A percentile compares a stretch with the other conserved stretches of the same genome.
Evolutionary conservation across 53 echinoderm and acorn worm genomes (phyloP).

Genomic region (Crossaster papposus): DNA sequence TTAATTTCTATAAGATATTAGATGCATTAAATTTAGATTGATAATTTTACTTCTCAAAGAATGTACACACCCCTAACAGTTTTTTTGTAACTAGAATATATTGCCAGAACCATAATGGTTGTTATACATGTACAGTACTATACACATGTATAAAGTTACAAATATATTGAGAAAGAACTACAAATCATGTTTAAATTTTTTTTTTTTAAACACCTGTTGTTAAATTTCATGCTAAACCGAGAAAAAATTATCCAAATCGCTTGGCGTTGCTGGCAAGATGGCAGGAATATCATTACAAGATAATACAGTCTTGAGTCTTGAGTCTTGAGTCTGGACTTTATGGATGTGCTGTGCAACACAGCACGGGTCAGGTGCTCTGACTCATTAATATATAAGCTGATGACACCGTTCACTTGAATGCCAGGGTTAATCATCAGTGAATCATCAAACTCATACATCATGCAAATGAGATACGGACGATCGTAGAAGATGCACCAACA

Average conservation of each 20-base stretch:
- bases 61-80: no score
- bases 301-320: background rate
- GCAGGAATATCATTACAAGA: background rate
- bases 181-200: no score
- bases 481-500: background rate
- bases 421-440: constrained; percentile 22
- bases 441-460: constrained; percentile 20
- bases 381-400: constrained; percentile 3
- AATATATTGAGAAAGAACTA: no score
- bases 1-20: background rate
- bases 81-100: no score
- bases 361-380: constrained; percentile 25
- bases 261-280: background rate
- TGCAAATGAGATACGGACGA: background rate
- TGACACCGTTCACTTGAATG: constrained; percentile 5
- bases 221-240: background rate
- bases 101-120: no score
- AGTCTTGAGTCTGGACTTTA: constrained; percentile 29
- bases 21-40: no score
- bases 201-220: no score
- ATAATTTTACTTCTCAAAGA: no score
- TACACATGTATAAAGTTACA: no score
- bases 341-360: constrained; percentile 19
- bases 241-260: background rate
- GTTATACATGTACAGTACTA: no score